phyloP scores from a whole-genome alignment of 2,888 invertebrate species.

The Noctua fimbriata region DNA sequence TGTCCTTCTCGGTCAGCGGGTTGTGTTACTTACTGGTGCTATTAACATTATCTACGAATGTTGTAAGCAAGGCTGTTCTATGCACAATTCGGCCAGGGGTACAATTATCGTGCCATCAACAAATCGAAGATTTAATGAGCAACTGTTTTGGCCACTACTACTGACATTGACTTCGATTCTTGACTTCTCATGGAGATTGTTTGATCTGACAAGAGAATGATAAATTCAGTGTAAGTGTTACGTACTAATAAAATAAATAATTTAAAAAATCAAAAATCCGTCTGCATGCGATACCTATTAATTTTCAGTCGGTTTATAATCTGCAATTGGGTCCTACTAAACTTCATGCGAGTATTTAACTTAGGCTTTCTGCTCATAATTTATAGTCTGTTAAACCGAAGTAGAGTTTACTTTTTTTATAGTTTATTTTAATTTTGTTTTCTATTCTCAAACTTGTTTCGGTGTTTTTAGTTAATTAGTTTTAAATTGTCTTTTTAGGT shows the following conservation, averaged over 20 bases:
- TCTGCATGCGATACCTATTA: no score
- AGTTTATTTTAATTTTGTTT: no score
- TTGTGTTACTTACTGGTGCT: conserved; percentile 68
- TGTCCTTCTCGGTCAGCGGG: conserved; percentile 79
- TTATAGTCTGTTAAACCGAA: no score
- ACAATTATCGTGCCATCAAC: conserved; percentile 44
- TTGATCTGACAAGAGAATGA: conserved; percentile 44
- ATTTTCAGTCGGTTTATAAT: no score
- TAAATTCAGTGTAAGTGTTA: conserved; percentile 17
- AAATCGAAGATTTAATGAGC: conserved; percentile 39
- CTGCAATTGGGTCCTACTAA: no score
- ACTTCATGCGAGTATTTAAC: no score
- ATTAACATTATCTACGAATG: conserved; percentile 68
- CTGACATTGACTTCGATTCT: conserved; percentile 42
- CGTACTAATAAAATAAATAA: neutral
- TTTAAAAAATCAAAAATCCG: no score
- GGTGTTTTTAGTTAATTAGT: no score
- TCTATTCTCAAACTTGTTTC: no score
- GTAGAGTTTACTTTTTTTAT: no score
- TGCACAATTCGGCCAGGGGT: conserved; percentile 72
- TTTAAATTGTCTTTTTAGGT: no score
- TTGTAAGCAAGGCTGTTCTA: conserved; percentile 69
- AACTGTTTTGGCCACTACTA: conserved; percentile 28
- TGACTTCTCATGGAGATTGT: conserved; percentile 29
- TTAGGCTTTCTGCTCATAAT: no score